Conservation (phyloP, 2,888 invertebrate species). For the Luffia ferchaultella region DNA sequence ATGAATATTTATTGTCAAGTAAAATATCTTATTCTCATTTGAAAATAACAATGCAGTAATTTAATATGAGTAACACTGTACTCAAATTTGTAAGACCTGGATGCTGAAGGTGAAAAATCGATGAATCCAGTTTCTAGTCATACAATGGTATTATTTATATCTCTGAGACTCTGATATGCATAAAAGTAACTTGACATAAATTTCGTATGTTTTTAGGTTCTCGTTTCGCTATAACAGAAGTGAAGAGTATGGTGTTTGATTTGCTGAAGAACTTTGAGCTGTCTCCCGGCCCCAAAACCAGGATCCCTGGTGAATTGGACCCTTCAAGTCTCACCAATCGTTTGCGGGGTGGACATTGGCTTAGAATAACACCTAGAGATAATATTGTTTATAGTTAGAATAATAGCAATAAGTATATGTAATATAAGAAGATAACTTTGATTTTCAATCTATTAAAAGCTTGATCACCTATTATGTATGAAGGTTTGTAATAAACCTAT, state of each 20-base stretch:
- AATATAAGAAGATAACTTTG: no score
- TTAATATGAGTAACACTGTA: not conserved
- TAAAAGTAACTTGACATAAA: not conserved
- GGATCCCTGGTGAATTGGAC: conserved; percentile 24
- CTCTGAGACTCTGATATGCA: not conserved
- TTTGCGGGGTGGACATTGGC: conserved; percentile 35
- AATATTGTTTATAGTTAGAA: not conserved
- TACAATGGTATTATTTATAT: not conserved
- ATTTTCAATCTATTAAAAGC: no score
- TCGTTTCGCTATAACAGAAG: conserved; percentile 38
- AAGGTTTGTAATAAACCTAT: no score
- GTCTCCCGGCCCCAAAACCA: conserved; percentile 30
- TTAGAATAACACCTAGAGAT: conserved; percentile 16
- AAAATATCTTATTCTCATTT: not conserved
- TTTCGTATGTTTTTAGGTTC: conserved; percentile 23
- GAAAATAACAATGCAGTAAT: not conserved
- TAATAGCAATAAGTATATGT: no score
- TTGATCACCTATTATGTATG: no score
- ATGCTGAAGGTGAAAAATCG: no score
- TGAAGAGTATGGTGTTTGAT: conserved; percentile 39
- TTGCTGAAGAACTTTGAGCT: conserved; percentile 33
- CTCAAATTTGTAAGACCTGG: not conserved
- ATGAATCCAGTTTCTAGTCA: no score
- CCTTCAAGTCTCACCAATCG: conserved; percentile 23
- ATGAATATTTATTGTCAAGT: no score